These are phyloP conservation scores for Nebria ingens DNA, from an alignment of 1,140 invertebrate species.

Conservation along the genomic window DNA sequence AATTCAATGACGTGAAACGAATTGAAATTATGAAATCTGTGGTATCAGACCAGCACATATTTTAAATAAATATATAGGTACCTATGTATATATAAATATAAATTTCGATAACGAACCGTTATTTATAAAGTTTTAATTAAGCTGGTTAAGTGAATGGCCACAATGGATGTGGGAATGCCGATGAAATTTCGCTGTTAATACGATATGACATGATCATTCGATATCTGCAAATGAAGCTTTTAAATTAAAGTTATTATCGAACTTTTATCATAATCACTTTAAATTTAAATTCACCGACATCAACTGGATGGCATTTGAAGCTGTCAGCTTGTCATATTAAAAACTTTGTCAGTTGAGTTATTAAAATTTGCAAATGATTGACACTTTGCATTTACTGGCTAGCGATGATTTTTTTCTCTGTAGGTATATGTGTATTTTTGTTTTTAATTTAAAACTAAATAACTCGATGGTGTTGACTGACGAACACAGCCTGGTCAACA, in stretches of 20 bases:
- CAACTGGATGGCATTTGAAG: neutral
- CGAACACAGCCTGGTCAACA: neutral
- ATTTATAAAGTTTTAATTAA: neutral
- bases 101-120: neutral
- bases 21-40: too few species aligned
- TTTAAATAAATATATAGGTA: too few species aligned
- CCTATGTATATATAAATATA: neutral
- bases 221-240: slow-evolving; percentile 8
- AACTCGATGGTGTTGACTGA: neutral
- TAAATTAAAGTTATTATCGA: slow-evolving; percentile 1
- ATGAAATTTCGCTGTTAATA: neutral
- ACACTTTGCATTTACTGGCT: neutral
- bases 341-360: slow-evolving; percentile 3
- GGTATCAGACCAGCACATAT: too few species aligned
- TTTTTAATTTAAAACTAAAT: neutral
- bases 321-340: neutral
- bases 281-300: neutral
- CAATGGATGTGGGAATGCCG: neutral
- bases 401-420: neutral
- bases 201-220: neutral
- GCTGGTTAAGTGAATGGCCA: neutral
- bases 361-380: neutral
- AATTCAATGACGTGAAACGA: too few species aligned
- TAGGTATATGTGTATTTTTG: neutral
- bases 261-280: slow-evolving; percentile 7